Base-by-base conservation (phyloP, 2,113 vertebrate species). In the Cheilinus undulatus region DNA sequence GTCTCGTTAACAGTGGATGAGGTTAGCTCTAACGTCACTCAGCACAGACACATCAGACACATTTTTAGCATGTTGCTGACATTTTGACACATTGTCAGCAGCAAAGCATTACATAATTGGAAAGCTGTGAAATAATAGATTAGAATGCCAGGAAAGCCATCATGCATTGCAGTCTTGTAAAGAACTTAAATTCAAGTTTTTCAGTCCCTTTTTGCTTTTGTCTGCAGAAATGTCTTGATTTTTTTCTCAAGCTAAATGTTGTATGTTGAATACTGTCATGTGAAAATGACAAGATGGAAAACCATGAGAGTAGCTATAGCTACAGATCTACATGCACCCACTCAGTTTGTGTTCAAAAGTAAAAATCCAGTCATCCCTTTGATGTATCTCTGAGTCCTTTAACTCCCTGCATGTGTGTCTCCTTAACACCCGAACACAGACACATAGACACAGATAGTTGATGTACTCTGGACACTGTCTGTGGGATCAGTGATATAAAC, bases 401-500 rank as follows among this genome's bases (percentile, higher is more conserved):
- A 9, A n/a, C 32, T 65, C 65, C 4, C 5, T n/a, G 23, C 17
- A 9, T 24, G 22, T 22, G 23, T 19, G n/a, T 62, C 45, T 38
- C 13, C 42, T 45, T 26, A 27, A 19, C 38, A 2, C 45, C 26
- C 17, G 34, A 20, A 24, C 32, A 46, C 70, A 52, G n/a, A 42
- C 52, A 40, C 52, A 62, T 30, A 43, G 4, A 4, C 26, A 66
- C 30, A 48, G 17, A 32, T 52, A 62, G 36, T 65, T 50, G 49
- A 54, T 36, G 23, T n/a, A 51, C 24, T 34, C 51, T 20, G 3
- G 10, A 43, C 42, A 52, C 12, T 17, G 48, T 36, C 75, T 26
- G 24, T 27, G 46, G 64, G 83, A 85, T 86, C 72, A 80, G 66
- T 19, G 77, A 82, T 72, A 87, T 83, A 87, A 90, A 81, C 62